Base-by-base conservation (phyloP, 2,888 invertebrate species). In the Parapristionchus giblindavisi region DNA sequence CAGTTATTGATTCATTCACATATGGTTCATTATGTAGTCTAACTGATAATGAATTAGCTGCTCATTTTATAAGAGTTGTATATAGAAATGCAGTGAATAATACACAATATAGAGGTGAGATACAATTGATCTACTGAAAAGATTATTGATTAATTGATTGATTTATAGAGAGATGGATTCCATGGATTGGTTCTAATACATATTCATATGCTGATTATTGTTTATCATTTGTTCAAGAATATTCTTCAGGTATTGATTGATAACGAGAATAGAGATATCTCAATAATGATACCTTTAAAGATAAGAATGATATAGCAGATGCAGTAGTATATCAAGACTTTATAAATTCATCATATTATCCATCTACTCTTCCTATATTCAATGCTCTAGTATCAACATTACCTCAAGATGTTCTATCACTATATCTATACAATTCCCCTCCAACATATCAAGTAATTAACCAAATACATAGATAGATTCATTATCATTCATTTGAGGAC, bases 301-400 rank as follows among this genome's bases (percentile, higher is more conserved):
- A 48, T 5, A 48, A 43, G 3, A 17, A 66, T 21, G 32, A 34
- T 34, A 36, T 68, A 36, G 68, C 34, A 11, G 68, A 68, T 34
- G 51, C 51, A 38, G n/a, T 32, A n/a, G 68, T 68, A 21, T 68
- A 68, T 29, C 24, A 29, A 5, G 68, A 68, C 48, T 36, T 68
- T 32, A 32, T 68, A 32, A 52, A 24, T 36, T 68, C 51, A 17
- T 52, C 24, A 32, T 8, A 51, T 14, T 32, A 68, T 32, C 36
- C 51, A n/a, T n/a, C n/a, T 3, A 34, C 68, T 1, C 51, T 52
- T 68, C 68, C 52, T 4, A 38, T 52, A 24, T 68, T 34, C 52
- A 32, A n/a, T n/a, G 52, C 68, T 48, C 51, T 68, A 8, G 34
- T 52, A 6, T 52, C 52, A 34, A 34, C 17, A 1, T 17, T 48